Percentiles rank a stretch among this genome's conserved stretches.
Conservation (phyloP, 2,113 vertebrate genomes). For the Ptychochromis oligacanthus region DNA sequence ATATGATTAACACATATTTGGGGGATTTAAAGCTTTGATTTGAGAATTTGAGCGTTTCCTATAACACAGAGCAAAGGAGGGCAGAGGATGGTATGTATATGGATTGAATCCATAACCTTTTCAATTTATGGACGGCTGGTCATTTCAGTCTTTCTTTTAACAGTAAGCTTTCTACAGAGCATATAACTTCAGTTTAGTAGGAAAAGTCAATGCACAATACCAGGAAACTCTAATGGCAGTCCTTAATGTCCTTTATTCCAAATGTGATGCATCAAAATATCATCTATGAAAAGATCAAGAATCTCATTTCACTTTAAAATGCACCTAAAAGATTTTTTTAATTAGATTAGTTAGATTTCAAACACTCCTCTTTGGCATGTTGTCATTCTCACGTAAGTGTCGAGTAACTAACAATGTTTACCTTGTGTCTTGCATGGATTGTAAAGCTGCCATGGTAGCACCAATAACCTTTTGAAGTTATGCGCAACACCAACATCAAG, state of each 20-base stretch:
- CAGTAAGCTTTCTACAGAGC: not conserved
- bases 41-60: not conserved
- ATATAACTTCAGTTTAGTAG: not conserved
- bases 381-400: not conserved
- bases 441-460: not conserved
- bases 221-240: not conserved
- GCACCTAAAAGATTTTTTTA: not conserved
- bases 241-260: not conserved
- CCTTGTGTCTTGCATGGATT: not conserved
- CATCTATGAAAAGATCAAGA: not conserved
- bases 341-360: constrained; percentile 1
- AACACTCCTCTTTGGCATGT: not conserved
- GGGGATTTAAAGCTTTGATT: not conserved
- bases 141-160: not conserved
- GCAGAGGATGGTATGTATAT: too few relatives aligned
- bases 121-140: not conserved
- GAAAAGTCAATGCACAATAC: not conserved
- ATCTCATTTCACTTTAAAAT: not conserved
- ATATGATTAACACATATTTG: not conserved
- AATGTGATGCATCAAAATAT: not conserved
- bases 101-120: not conserved
- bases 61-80: not conserved
- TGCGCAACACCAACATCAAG: not conserved
- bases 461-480: not conserved
- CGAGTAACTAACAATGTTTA: not conserved